Evolutionary conservation across 2,113 vertebrate genomes (phyloP), one percentile per base, ranked within the genome.

Genomic region (Haplochromis vanheusdeni): DNA sequence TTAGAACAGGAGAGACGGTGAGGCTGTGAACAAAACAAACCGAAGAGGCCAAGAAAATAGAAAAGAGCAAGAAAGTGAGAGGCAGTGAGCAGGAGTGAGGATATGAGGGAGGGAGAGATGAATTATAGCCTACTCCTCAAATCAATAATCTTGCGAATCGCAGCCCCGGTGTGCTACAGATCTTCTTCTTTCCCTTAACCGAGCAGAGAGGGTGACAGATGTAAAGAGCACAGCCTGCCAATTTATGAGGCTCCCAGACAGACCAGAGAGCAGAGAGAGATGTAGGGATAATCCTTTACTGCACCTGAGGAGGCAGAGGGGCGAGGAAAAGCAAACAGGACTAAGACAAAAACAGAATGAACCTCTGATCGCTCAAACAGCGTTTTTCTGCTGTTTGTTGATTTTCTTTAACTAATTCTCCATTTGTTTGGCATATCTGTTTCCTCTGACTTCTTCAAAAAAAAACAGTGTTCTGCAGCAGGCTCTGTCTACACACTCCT

Each of bases 101-200:
- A 91, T 77, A 51, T 86, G 83, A 91, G 92, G 80, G 80, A 83
- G 87, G 86, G 84, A 81, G 81, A 79, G 88, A 86, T 91, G 84
- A 94, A 91, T 94, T 93, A 92, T 73, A 85, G 77, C 83, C 82
- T 60, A 26, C 84, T 91, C 86, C 68, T 85, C 81, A 86, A 96
- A 95, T 95, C 95, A 91, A 94, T 95, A 94, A 91, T 89, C 77
- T 80, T 85, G 70, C 40, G 68, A 91, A 94, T 94, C 87, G 89
- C 83, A 49, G 83, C 80, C 81, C 35, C 17, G 9, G 80, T 90
- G 86, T 70, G 83, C 89, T 87, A 85, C 88, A 86, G 85, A 94
- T 91, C 82, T 89, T 90, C 88, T 88, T 86, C 77, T 90, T 86
- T 79, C 52, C 79, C 79, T 80, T 84, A 82, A 89, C 79, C 5